These are phyloP conservation scores for Osmoderma eremita DNA, from an alignment of 2,888 invertebrate genomes.

Conservation along the genomic window DNA sequence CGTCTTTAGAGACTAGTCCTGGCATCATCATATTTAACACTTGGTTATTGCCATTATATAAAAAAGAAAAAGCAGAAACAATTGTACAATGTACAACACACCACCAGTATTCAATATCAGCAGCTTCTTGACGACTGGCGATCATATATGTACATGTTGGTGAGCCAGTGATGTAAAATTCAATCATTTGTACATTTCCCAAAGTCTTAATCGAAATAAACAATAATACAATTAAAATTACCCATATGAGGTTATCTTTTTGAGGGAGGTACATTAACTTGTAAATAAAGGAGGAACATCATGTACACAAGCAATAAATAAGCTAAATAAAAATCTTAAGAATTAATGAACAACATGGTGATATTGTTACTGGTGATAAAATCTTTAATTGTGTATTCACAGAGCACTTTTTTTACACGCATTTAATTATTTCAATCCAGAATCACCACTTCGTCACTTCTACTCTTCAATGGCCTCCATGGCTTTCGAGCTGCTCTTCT, in stretches of 20 bases:
- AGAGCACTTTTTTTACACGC: constrained; percentile 55
- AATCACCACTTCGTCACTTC: constrained; percentile 71
- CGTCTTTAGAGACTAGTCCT: constrained; percentile 52
- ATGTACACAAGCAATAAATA: constrained; percentile 42
- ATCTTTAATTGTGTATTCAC: constrained; percentile 48
- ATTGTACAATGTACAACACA: constrained; percentile 54
- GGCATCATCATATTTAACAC: constrained; percentile 50
- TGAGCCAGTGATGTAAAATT: constrained; percentile 39
- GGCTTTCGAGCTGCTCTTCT: constrained; percentile 88
- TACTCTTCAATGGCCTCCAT: constrained; percentile 72
- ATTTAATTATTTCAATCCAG: constrained; percentile 67
- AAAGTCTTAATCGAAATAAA: constrained; percentile 31
- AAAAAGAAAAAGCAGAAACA: constrained; percentile 44
- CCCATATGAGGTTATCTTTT: constrained; percentile 12
- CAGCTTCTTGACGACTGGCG: constrained; percentile 30
- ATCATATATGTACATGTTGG: constrained; percentile 39
- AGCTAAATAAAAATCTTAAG: constrained; percentile 40
- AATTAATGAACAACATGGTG: constrained; percentile 43
- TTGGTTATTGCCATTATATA: constrained; percentile 54
- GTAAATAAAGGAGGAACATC: constrained; percentile 40
- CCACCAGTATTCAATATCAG: constrained; percentile 46
- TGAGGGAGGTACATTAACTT: constrained; percentile 30
- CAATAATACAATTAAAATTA: constrained; percentile 29
- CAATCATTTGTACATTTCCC: constrained; percentile 34
- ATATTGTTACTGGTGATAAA: constrained; percentile 56